These are phyloP conservation scores for Centropyge bicolor DNA, from an alignment of 2,797 vertebrate species.

Conservation along the genomic window DNA sequence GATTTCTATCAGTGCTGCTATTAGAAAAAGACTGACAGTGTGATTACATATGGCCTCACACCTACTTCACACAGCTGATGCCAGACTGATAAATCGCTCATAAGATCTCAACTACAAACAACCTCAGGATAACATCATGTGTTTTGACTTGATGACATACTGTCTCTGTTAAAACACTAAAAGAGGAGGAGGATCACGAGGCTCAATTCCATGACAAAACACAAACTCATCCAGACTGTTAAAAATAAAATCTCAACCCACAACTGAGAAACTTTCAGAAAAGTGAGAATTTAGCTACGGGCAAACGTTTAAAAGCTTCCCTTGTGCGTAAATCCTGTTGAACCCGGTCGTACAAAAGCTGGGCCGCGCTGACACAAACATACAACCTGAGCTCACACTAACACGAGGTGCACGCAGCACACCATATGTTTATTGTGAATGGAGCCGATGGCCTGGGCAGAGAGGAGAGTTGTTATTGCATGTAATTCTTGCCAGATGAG, in stretches of 20 bases:
- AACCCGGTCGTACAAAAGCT: slow-evolving; percentile 31
- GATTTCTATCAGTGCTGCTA: background rate
- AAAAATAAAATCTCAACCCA: slow-evolving; percentile 19
- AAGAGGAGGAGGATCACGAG: background rate
- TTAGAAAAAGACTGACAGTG: background rate
- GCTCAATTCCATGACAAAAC: too few species aligned
- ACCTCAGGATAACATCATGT: slow-evolving; percentile 14
- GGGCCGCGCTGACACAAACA: slow-evolving; percentile 51
- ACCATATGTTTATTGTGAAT: slow-evolving; percentile 77
- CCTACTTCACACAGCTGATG: background rate
- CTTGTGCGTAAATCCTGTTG: slow-evolving; percentile 34
- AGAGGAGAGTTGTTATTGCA: slow-evolving; percentile 69
- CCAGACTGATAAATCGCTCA: slow-evolving; percentile 15
- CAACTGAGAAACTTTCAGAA: slow-evolving; percentile 15
- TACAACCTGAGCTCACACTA: slow-evolving; percentile 50
- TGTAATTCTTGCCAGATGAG: slow-evolving; percentile 82
- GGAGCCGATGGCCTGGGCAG: slow-evolving; percentile 57
- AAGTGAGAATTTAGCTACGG: slow-evolving; percentile 9
- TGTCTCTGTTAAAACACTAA: slow-evolving; percentile 34
- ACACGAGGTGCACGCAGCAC: slow-evolving; percentile 47
- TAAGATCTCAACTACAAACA: slow-evolving; percentile 20
- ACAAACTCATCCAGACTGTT: slow-evolving; percentile 26
- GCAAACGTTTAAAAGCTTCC: slow-evolving; percentile 2
- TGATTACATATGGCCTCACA: background rate
- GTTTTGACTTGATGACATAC: slow-evolving; percentile 31